Evolutionary conservation across 2,888 invertebrate species (phyloP), one percentile per base, ranked within the genome.

Genomic region (Troides oblongomaculatus): DNA sequence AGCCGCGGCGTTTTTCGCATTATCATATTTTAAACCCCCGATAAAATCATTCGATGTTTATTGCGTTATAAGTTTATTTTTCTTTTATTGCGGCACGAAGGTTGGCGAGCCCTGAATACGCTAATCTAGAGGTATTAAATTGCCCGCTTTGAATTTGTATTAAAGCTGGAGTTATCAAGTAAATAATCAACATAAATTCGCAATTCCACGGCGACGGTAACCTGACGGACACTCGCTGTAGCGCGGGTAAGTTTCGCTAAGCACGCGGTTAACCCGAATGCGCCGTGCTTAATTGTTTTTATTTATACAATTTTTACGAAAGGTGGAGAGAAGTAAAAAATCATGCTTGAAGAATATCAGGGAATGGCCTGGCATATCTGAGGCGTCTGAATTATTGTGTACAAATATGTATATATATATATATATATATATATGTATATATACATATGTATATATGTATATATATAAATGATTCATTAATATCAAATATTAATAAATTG

Each of bases 11-110:
- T 79, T 79, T 73, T 80, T 83, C 80, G 81, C 86, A 87, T 87
- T 84, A 84, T 83, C 81, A 84, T 89, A 88, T 85, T 83, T 88
- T 84, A 86, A 79, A 74, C 66, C 68, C 56, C 74, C 78, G 84
- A 87, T 90, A 89, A 87, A 85, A 87, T 87, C 84, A 80, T 78
- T 72, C 77, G 74, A 79, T 80, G 82, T 85, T 85, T 85, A 87
- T 85, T 80, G 77, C 81, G 72, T 75, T 75, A 78, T 79, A 66
- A 68, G 60, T 70, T 72, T 70, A 70, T 70, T 70, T 70, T 84
- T 81, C 78, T 79, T 81, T 80, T 82, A 81, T 78, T 79, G 79
- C 77, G 68, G 71, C 59, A 70, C 71, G 74, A 74, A 70, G 67
- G 70, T 67, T 71, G 73, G 74, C 76, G 72, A 76, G 71, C 64